A percentile compares a stretch with the other conserved stretches of the same genome.
These are phyloP conservation scores for Artibeus jamaicensis DNA, from an alignment of 2,797 vertebrate genomes.

Conservation along the genomic window DNA sequence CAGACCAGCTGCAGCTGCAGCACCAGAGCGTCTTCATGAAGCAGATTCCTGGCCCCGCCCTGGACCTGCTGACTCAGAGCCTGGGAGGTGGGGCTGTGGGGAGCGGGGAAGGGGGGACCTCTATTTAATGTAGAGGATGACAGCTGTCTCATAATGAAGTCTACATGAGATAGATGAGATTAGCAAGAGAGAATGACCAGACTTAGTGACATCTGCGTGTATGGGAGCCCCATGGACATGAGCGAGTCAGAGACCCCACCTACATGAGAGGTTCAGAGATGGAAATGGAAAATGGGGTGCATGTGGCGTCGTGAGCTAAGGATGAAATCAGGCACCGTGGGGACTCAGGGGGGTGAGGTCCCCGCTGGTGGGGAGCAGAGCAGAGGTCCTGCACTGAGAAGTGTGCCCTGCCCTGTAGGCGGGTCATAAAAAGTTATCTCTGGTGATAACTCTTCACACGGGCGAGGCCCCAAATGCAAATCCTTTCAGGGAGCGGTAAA, in stretches of 20 bases:
- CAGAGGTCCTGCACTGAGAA: background rate
- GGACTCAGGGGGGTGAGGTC: background rate
- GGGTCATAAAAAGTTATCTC: background rate
- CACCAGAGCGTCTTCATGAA: background rate
- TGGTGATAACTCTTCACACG: too few relatives aligned
- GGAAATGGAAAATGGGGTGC: rapidly evolving
- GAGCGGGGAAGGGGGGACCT: background rate
- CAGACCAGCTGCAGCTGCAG: background rate
- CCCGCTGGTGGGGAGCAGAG: background rate
- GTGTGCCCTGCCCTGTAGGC: background rate
- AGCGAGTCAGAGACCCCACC: background rate
- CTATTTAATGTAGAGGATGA: too few relatives aligned
- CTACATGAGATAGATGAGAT: background rate
- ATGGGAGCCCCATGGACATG: background rate
- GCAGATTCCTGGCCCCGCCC: background rate
- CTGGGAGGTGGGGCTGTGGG: background rate
- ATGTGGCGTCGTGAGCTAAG: background rate
- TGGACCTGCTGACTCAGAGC: background rate
- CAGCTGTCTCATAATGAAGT: background rate
- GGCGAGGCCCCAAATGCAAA: background rate
- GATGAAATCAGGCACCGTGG: too few relatives aligned
- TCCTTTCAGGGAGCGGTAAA: background rate
- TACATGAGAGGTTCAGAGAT: too few relatives aligned
- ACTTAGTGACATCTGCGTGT: background rate
- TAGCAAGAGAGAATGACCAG: background rate